phyloP scores from a whole-genome alignment of 2,888 invertebrate species.

The Agonopterix arenella region DNA sequence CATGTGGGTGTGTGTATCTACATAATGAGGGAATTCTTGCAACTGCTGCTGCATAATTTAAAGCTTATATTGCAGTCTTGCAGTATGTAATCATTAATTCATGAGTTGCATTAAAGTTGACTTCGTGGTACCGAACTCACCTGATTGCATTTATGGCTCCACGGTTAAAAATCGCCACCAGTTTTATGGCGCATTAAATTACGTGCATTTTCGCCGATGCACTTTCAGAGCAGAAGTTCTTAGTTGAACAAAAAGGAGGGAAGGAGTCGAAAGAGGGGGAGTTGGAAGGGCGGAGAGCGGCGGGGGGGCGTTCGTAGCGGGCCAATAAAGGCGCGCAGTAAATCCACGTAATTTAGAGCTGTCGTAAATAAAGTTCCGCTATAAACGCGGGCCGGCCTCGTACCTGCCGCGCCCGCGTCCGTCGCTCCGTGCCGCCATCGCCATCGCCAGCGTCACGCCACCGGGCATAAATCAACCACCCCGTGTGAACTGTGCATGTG shows the following conservation, averaged over 20 bases:
- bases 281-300: constrained; percentile 33
- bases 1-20: not conserved
- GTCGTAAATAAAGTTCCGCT: constrained; percentile 73
- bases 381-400: constrained; percentile 60
- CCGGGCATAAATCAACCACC: constrained; percentile 37
- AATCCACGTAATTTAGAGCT: constrained; percentile 76
- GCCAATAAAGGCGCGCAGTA: constrained; percentile 74
- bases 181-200: constrained; percentile 45
- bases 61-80: too few relatives aligned
- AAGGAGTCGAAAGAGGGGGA: constrained; percentile 33
- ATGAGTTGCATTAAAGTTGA: too few relatives aligned
- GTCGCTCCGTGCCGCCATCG: constrained; percentile 21
- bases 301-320: constrained; percentile 48
- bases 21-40: too few relatives aligned
- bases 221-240: constrained; percentile 38
- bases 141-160: constrained; percentile 14
- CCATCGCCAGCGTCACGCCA: constrained; percentile 25
- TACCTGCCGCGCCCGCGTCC: constrained; percentile 56
- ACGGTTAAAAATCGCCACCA: constrained; percentile 29
- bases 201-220: constrained; percentile 40
- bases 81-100: too few relatives aligned
- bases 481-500: constrained; percentile 49
- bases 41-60: too few relatives aligned
- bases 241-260: constrained; percentile 38
- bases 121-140: constrained; percentile 2